Conservation (phyloP, 2,113 vertebrate genomes). For the Philantomba maxwellii region DNA sequence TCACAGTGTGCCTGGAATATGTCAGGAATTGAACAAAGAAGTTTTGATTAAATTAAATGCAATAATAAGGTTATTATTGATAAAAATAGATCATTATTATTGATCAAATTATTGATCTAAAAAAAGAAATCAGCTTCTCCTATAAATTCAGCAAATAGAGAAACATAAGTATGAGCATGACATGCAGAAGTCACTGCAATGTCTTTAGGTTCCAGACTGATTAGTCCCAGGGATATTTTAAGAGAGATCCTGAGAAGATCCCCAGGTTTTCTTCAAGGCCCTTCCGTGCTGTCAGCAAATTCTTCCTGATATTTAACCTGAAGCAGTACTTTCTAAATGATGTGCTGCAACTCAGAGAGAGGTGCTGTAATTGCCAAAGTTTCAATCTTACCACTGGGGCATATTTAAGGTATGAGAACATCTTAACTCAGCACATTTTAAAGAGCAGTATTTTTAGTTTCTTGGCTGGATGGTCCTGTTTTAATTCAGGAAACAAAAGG, state of each 20-base stretch:
- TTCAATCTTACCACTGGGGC: not conserved
- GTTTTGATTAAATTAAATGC: not conserved
- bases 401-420: not conserved
- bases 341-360: not conserved
- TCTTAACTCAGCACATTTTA: slow-evolving; percentile 23
- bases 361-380: not conserved
- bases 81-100: not conserved
- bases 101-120: not conserved
- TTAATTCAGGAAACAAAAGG: slow-evolving; percentile 15
- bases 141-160: not conserved
- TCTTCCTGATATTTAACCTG: not conserved
- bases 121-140: not conserved
- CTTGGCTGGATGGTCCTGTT: not conserved
- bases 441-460: slow-evolving; percentile 23
- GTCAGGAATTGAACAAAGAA: not conserved
- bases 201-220: not conserved
- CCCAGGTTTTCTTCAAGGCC: not conserved
- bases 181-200: not conserved
- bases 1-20: not conserved
- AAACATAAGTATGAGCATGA: not conserved
- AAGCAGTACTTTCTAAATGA: not conserved
- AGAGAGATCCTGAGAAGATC: not conserved
- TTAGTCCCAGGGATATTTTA: not conserved
- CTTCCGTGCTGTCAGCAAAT: not conserved
- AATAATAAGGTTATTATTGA: not conserved